Evolutionary conservation across 2,113 vertebrate species (phyloP).

Genomic region (Apeltes quadracus): DNA sequence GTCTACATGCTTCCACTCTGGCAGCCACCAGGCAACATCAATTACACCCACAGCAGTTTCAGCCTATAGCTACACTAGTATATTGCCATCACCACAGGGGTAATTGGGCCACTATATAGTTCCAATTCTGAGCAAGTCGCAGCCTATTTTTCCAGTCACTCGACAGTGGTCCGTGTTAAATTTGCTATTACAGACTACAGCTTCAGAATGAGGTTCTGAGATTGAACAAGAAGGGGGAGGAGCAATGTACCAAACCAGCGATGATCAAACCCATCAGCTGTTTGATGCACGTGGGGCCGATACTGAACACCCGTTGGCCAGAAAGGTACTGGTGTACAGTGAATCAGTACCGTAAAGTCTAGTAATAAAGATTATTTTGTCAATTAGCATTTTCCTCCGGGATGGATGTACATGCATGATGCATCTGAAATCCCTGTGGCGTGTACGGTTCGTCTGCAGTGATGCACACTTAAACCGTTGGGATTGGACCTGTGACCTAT

Average conservation of each 20-base stretch:
- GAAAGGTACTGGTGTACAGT: background rate
- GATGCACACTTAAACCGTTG: conserved; percentile 57
- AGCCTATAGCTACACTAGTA: conserved; percentile 68
- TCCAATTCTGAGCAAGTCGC: conserved; percentile 71
- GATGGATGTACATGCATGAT: conserved; percentile 33
- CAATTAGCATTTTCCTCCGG: conserved; percentile 28
- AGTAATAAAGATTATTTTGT: conserved; percentile 8
- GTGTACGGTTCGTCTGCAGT: conserved; percentile 33
- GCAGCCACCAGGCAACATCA: conserved; percentile 75
- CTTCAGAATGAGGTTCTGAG: conserved; percentile 50
- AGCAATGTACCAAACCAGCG: conserved; percentile 6
- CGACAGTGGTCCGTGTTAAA: conserved; percentile 70
- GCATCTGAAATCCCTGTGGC: conserved; percentile 7
- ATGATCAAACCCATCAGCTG: conserved; percentile 38
- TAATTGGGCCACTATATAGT: conserved; percentile 79
- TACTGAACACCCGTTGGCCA: background rate
- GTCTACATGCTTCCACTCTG: conserved; percentile 71
- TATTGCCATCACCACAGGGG: conserved; percentile 76
- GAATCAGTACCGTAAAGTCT: background rate
- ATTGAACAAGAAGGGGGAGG: conserved; percentile 57
- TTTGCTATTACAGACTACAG: conserved; percentile 68
- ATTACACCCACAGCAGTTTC: conserved; percentile 69
- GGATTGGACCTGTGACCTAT: conserved; percentile 63
- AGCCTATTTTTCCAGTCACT: conserved; percentile 73
- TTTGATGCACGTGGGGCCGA: conserved; percentile 11